A percentile compares a stretch with the other conserved stretches of the same genome.
phyloP scores from a whole-genome alignment of 2,797 vertebrate species.

The Molossus molossus region DNA sequence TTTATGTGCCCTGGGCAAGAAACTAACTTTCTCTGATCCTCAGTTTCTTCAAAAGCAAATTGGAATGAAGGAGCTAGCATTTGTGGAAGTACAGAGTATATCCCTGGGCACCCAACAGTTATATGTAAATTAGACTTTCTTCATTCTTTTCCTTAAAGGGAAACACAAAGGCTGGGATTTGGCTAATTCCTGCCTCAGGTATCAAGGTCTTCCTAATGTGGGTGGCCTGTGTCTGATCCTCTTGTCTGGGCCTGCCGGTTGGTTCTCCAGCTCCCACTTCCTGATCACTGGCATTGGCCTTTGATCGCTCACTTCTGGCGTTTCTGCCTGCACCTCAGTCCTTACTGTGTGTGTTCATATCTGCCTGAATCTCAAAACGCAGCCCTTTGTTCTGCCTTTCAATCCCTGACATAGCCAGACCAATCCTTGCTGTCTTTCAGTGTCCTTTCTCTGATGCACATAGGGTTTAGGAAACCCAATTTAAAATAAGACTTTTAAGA shows the following conservation, averaged over 20 bases:
- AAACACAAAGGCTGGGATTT: neutral
- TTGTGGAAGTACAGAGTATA: neutral
- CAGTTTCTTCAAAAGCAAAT: constrained; percentile 57
- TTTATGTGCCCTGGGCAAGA: neutral
- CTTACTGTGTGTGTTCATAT: neutral
- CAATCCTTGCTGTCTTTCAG: neutral
- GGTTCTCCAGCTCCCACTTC: neutral
- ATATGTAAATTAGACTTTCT: constrained; percentile 12
- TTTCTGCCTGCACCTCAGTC: neutral
- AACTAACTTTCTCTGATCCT: neutral
- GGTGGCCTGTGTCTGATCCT: neutral
- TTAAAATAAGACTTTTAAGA: constrained; percentile 43
- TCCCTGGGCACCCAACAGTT: neutral
- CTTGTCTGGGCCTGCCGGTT: neutral
- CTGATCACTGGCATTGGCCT: neutral
- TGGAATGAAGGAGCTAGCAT: neutral
- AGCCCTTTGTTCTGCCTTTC: neutral
- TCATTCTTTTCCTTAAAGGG: neutral
- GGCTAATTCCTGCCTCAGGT: neutral
- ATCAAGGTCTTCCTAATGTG: neutral
- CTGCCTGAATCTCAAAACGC: neutral
- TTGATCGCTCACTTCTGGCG: neutral
- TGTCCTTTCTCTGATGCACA: neutral
- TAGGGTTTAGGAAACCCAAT: neutral
- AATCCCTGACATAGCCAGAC: neutral